A percentile compares a stretch with the other conserved stretches of the same genome.
Evolutionary conservation across 1,140 invertebrate genomes (phyloP).

Genomic region (Galleria mellonella): DNA sequence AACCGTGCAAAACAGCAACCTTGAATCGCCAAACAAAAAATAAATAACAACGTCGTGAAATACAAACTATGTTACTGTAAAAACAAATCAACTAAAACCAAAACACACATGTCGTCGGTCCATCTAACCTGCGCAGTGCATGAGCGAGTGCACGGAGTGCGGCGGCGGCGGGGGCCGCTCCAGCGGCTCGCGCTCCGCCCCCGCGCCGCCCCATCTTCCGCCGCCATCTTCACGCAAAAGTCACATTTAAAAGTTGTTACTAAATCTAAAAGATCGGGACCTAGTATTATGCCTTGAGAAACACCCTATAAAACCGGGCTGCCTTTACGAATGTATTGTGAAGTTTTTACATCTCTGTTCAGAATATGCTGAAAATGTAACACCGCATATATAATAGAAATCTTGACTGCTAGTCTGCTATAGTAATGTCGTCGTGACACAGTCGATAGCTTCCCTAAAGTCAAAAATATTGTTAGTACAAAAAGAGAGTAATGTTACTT

Average conservation of each 20-base stretch:
- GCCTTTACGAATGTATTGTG: too few relatives aligned
- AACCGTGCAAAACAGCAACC: neutral
- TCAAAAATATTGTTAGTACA: too few relatives aligned
- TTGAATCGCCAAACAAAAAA: neutral
- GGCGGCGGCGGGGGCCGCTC: slow-evolving; percentile 76
- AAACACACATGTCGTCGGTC: neutral
- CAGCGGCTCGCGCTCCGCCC: slow-evolving; percentile 46
- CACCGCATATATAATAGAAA: too few relatives aligned
- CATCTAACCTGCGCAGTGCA: slow-evolving; percentile 86
- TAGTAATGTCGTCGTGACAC: too few relatives aligned
- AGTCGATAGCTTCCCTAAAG: too few relatives aligned
- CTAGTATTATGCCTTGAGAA: neutral
- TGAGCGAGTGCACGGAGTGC: slow-evolving; percentile 85
- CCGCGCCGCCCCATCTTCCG: slow-evolving; percentile 29
- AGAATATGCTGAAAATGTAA: too few relatives aligned
- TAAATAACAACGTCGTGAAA: neutral
- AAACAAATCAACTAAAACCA: neutral
- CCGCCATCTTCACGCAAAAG: slow-evolving; percentile 49
- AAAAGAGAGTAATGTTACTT: slow-evolving; percentile 38
- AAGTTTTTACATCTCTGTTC: too few relatives aligned
- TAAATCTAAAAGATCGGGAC: slow-evolving; percentile 1
- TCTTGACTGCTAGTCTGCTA: too few relatives aligned
- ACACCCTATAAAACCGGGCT: neutral
- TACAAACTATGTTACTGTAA: neutral
- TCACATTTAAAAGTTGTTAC: slow-evolving; percentile 7